Evolutionary conservation across 2,113 vertebrate genomes (phyloP), one percentile per base, ranked within the genome.

Genomic region (Monarcha castaneiventris): DNA sequence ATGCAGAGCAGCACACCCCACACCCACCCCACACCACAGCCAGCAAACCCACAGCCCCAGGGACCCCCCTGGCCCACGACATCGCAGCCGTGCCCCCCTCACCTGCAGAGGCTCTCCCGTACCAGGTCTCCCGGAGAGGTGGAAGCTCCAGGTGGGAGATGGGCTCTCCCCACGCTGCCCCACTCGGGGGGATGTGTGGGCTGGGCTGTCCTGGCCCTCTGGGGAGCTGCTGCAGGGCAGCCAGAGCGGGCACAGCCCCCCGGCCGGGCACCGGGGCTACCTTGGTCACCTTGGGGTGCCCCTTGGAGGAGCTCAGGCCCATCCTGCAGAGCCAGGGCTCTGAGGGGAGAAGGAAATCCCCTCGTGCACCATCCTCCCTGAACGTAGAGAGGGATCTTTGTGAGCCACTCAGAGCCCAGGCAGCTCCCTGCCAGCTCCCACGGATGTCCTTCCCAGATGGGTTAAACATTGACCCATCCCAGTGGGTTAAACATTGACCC

Each of bases 401-500:
- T 2, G 9, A 63, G 49, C 0, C 0, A 5, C 20, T 1, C 0
- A 0, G 73, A 10, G 25, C 44, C 13, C 0, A 0, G 39, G 25
- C 48, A 68, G 35, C 21, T 76, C 49, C 32, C 41, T n/a, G 27
- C 25, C 3, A 2, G 44, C 64, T 91, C 91, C 32, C 58, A 44
- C 3, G 5, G 76, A 46, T 3, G 10, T 84, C 79, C 86, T 79
- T 74, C 67, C 86, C 73, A 23, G 49, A 74, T 27, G 4, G 35
- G 97, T 98, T 98, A 98, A 98, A 98, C 94, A 98, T 98, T 98
- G 96, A 98, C 97, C 46, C 10, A 6, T 48, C 30, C 63, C 87
- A 23, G 49, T 27, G 4, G 35, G 97, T 98, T 98, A 98, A 98
- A 98, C 94, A 98, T 98, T 98, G 96, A 98, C 97, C 46, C 10